A percentile compares a stretch with the other conserved stretches of the same genome.
phyloP scores from a whole-genome alignment of 2,797 vertebrate genomes.

The Serranus cabrilla region DNA sequence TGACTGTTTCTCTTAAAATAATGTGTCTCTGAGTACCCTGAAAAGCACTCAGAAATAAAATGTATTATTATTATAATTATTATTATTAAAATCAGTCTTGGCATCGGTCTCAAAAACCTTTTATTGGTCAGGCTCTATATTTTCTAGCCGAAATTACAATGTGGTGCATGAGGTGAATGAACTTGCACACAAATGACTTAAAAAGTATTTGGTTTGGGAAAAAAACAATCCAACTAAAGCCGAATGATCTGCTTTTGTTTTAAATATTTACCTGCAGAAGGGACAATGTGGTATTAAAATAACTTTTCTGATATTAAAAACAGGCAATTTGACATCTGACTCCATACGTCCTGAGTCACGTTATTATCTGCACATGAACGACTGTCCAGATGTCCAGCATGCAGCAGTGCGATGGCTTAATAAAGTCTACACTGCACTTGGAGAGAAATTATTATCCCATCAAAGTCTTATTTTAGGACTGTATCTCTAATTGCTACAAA shows the following conservation, averaged over 20 bases:
- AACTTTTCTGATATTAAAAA: background rate
- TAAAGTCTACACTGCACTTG: background rate
- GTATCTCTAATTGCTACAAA: constrained; percentile 10
- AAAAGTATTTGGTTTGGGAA: background rate
- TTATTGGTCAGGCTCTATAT: too few species aligned
- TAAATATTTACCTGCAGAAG: background rate
- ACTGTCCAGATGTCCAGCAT: constrained; percentile 65
- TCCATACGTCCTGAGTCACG: too few species aligned
- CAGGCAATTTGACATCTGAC: constrained; percentile 2
- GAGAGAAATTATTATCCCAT: constrained; percentile 18
- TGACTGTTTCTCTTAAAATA: too few species aligned
- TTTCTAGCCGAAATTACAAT: too few species aligned
- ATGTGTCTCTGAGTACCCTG: too few species aligned
- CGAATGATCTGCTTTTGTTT: background rate
- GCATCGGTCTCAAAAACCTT: too few species aligned
- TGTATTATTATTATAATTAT: too few species aligned
- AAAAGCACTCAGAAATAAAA: too few species aligned
- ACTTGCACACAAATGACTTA: too few species aligned
- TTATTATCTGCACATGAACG: constrained; percentile 42
- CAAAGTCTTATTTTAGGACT: constrained; percentile 10
- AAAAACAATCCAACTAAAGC: background rate
- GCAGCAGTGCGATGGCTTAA: constrained; percentile 25
- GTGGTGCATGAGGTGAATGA: too few species aligned
- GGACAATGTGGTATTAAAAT: background rate
- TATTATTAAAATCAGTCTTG: too few species aligned